Conservation (phyloP, 2,797 vertebrate genomes). For the Chloroceryle inda region DNA sequence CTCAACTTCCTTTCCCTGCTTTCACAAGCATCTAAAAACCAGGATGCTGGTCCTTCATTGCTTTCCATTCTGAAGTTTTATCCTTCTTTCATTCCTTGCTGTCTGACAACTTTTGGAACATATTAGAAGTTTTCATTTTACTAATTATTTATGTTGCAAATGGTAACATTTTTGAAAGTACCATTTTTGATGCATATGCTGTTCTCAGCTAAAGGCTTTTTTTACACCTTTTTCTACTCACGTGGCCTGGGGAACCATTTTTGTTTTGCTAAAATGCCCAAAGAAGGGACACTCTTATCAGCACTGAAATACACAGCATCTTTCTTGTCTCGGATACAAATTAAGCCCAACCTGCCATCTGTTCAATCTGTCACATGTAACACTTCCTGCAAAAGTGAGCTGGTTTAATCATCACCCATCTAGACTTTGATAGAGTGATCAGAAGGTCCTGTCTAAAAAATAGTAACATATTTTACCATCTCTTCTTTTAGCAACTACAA, state of each 20-base stretch:
- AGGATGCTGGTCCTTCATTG: background rate
- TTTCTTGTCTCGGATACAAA: background rate
- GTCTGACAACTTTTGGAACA: background rate
- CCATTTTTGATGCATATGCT: background rate
- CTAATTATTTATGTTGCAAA: background rate
- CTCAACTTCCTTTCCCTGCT: background rate
- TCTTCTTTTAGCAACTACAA: background rate
- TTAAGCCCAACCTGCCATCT: background rate
- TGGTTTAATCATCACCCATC: background rate
- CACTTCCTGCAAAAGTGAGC: background rate
- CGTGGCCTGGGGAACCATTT: fast-evolving
- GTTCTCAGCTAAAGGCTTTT: background rate
- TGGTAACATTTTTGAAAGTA: background rate
- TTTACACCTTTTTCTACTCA: background rate
- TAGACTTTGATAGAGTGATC: background rate
- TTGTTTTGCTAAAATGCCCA: background rate
- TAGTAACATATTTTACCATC: background rate
- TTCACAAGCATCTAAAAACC: background rate
- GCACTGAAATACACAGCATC: background rate
- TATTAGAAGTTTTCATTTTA: background rate
- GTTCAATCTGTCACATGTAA: background rate
- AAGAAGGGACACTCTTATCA: background rate
- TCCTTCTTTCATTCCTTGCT: background rate
- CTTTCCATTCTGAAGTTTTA: background rate
- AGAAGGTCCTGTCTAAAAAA: background rate